phyloP scores from a whole-genome alignment of 2,888 invertebrate genomes.

The Fissipunctia ypsillon region DNA sequence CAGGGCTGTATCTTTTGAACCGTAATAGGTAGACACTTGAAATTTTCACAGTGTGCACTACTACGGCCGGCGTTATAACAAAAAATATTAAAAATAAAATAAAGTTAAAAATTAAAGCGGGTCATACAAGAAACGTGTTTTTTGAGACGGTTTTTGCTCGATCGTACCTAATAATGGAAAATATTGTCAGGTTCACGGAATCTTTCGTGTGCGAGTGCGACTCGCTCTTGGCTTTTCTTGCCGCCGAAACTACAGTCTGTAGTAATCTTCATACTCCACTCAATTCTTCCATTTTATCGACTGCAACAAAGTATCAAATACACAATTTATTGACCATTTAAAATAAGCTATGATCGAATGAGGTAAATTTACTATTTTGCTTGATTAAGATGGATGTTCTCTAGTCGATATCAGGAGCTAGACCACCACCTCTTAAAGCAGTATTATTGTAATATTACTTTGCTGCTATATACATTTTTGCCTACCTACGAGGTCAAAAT shows the following conservation, averaged over 20 bases:
- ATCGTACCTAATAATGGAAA: too few relatives aligned
- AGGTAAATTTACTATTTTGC: background rate
- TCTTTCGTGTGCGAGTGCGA: background rate
- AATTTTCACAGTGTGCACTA: too few relatives aligned
- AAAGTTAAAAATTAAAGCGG: too few relatives aligned
- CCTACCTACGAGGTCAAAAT: too few relatives aligned
- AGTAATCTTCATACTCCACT: constrained; percentile 14
- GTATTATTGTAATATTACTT: too few relatives aligned
- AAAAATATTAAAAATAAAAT: background rate
- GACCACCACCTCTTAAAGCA: too few relatives aligned
- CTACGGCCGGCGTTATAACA: too few relatives aligned
- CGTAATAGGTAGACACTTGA: background rate
- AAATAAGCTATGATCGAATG: background rate
- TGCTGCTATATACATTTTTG: too few relatives aligned
- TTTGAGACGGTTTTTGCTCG: background rate
- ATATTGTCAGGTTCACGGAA: background rate
- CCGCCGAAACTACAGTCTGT: background rate
- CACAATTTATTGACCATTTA: background rate
- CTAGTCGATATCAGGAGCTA: too few relatives aligned
- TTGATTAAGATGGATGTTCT: background rate
- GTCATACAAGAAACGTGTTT: background rate
- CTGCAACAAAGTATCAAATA: constrained; percentile 70
- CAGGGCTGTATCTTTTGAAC: too few relatives aligned
- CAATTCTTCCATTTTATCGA: constrained; percentile 90
- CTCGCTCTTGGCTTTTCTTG: background rate